Percentiles rank a stretch among this genome's conserved stretches.
These are phyloP conservation scores for Pedetes capensis DNA, from an alignment of 2,113 vertebrate genomes.

Conservation along the genomic window DNA sequence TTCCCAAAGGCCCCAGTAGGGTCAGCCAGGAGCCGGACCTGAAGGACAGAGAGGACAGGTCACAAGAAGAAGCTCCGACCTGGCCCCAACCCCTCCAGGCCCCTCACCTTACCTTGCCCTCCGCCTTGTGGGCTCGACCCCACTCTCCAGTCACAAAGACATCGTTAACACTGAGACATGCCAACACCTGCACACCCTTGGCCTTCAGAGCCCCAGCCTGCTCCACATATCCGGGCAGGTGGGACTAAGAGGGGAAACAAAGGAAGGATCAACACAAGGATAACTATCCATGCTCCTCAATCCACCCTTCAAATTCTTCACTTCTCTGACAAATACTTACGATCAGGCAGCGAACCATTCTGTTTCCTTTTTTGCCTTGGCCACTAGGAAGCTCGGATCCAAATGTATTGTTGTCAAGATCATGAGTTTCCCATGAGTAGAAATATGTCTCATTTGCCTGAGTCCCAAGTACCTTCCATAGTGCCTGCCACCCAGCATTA, in stretches of 20 bases:
- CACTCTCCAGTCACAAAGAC: slow-evolving; percentile 91
- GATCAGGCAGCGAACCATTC: neutral
- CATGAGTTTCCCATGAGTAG: neutral
- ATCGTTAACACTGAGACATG: slow-evolving; percentile 91
- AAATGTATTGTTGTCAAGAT: neutral
- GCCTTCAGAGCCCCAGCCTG: slow-evolving; percentile 83
- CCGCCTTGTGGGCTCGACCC: slow-evolving; percentile 86
- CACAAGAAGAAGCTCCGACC: neutral
- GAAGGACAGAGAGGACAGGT: neutral
- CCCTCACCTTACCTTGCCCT: slow-evolving; percentile 86
- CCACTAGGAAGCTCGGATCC: neutral
- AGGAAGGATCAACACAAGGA: neutral
- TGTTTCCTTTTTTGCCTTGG: neutral
- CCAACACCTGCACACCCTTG: slow-evolving; percentile 88
- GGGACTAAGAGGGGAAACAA: slow-evolving; percentile 82
- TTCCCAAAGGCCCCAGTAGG: slow-evolving; percentile 90
- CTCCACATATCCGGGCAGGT: slow-evolving; percentile 91
- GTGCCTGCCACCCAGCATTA: neutral
- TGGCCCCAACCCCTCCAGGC: neutral
- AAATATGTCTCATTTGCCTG: neutral
- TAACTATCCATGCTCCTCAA: accelerated
- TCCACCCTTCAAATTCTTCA: neutral
- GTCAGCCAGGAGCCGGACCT: slow-evolving; percentile 93
- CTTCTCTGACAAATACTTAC: too few species aligned
- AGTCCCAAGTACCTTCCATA: neutral